A percentile compares a stretch with the other conserved stretches of the same genome.
Evolutionary conservation across 2,113 vertebrate genomes (phyloP).

Genomic region (Anarrhichthys ocellatus): DNA sequence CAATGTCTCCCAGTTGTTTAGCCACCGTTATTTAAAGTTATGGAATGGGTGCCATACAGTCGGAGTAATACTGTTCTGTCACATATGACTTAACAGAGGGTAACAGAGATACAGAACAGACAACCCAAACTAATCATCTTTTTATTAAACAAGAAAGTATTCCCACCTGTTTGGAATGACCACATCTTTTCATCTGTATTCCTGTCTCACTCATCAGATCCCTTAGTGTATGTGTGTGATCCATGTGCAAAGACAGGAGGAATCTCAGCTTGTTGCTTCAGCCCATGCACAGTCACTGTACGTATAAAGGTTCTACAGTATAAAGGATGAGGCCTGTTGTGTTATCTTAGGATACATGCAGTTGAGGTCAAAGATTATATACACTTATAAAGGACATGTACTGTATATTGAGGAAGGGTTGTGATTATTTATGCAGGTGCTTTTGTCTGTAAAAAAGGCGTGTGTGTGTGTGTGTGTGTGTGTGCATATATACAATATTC

Average conservation of each 20-base stretch:
- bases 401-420: background rate
- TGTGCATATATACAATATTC: no score
- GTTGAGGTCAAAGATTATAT: background rate
- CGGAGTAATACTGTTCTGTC: background rate
- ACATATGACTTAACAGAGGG: background rate
- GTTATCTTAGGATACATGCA: background rate
- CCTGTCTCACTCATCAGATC: slow-evolving; percentile 19
- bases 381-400: background rate
- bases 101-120: slow-evolving; percentile 1
- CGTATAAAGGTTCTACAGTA: background rate
- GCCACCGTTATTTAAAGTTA: no score
- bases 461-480: no score
- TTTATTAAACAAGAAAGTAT: slow-evolving; percentile 40
- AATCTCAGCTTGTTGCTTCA: slow-evolving; percentile 18
- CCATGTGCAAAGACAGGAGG: slow-evolving; percentile 13
- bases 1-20: background rate
- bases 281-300: background rate
- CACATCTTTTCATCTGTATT: slow-evolving; percentile 28
- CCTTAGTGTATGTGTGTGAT: slow-evolving; percentile 15
- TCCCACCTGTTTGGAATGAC: slow-evolving; percentile 29
- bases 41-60: background rate
- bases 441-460: background rate
- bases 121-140: slow-evolving; percentile 36
- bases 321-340: background rate
- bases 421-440: background rate